These are phyloP conservation scores for Empidonax traillii DNA, from an alignment of 2,113 vertebrate genomes.

Conservation along the genomic window DNA sequence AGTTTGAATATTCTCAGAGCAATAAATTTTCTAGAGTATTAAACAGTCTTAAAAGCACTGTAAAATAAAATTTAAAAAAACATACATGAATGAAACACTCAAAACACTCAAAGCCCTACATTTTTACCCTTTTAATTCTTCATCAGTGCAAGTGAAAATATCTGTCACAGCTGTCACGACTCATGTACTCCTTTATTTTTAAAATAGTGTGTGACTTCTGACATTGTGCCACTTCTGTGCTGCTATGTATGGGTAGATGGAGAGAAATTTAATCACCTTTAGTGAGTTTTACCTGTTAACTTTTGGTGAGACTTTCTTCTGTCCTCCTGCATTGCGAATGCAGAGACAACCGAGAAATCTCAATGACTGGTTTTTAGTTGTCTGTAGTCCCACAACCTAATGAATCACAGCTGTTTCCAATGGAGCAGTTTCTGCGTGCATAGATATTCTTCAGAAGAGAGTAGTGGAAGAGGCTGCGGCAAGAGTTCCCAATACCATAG, in stretches of 20 bases:
- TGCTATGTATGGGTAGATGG: neutral
- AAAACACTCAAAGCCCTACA: neutral
- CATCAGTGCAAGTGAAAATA: slow-evolving; percentile 9
- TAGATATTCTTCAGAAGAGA: neutral
- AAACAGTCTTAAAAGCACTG: neutral
- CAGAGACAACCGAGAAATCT: neutral
- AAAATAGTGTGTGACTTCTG: slow-evolving; percentile 45
- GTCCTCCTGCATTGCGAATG: neutral
- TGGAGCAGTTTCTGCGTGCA: neutral
- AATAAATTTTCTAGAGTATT: neutral
- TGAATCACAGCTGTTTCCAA: neutral
- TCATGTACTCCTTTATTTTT: slow-evolving; percentile 34
- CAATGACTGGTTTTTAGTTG: neutral
- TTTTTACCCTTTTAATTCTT: slow-evolving; percentile 40
- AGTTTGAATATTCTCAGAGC: neutral
- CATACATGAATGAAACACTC: slow-evolving; percentile 2
- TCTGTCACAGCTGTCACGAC: slow-evolving; percentile 41
- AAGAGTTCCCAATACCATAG: neutral
- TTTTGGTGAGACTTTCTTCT: neutral
- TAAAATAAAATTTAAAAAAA: neutral
- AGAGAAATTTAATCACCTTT: neutral
- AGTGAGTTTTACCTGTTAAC: neutral
- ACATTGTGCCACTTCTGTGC: neutral
- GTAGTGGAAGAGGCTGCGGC: neutral
- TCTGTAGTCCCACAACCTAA: rapidly evolving